Conservation (phyloP, 2,113 vertebrate species). For the Oryzias javanicus region DNA sequence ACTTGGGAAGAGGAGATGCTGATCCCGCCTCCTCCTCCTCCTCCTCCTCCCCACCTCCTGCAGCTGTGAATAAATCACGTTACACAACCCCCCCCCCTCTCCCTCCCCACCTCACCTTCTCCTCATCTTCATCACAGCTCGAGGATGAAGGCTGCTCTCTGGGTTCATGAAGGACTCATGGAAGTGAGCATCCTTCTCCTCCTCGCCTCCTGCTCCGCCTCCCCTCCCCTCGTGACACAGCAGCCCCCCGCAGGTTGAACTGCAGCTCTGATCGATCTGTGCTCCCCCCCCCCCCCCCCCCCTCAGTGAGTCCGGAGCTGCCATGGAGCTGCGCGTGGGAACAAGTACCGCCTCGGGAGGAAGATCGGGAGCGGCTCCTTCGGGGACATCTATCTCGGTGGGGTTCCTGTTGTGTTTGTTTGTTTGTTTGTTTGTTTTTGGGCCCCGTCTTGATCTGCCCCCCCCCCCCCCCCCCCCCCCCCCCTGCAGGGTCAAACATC, state of each 20-base stretch:
- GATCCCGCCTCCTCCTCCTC: slow-evolving; percentile 17
- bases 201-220: slow-evolving; percentile 13
- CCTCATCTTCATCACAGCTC: slow-evolving; percentile 20
- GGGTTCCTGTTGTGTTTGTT: slow-evolving; percentile 16
- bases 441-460: too few species aligned
- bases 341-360: slow-evolving; percentile 94
- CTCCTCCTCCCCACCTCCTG: neutral
- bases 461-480: slow-evolving; percentile 6
- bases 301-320: slow-evolving; percentile 52
- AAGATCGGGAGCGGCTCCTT: slow-evolving; percentile 98
- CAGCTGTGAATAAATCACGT: slow-evolving; percentile 49
- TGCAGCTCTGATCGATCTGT: slow-evolving; percentile 55
- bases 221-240: slow-evolving; percentile 17
- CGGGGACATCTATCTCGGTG: slow-evolving; percentile 96
- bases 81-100: slow-evolving; percentile 39
- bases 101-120: slow-evolving; percentile 19
- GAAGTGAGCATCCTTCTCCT: slow-evolving; percentile 23
- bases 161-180: neutral
- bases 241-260: slow-evolving; percentile 11
- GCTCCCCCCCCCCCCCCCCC: slow-evolving; percentile 40
- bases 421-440: neutral
- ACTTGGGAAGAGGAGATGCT: slow-evolving; percentile 37
- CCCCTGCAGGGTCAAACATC: slow-evolving; percentile 91
- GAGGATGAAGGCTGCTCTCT: neutral
- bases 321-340: slow-evolving; percentile 96